Conservation (phyloP, 2,797 vertebrate species). For the Antennarius maculatus region DNA sequence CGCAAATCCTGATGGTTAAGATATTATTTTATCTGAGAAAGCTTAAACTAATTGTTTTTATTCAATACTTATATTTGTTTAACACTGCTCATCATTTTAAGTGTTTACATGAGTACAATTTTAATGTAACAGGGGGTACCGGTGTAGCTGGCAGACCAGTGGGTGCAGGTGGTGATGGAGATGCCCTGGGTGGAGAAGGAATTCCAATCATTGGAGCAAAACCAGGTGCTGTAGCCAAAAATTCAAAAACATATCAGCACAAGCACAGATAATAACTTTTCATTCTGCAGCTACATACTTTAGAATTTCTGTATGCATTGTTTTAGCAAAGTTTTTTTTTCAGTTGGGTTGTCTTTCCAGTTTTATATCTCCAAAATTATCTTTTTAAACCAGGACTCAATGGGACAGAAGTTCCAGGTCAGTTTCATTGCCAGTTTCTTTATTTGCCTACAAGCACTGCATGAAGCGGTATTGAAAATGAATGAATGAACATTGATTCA, state of each 20-base stretch:
- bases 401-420: conserved; percentile 67
- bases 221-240: conserved; percentile 68
- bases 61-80: not conserved
- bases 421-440: conserved; percentile 21
- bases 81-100: not conserved
- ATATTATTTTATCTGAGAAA: not conserved
- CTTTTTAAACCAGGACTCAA: conserved; percentile 56
- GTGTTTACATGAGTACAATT: conserved; percentile 5
- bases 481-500: not conserved
- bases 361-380: conserved; percentile 3
- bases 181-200: conserved; percentile 73
- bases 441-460: not conserved
- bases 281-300: not conserved
- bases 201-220: conserved; percentile 76
- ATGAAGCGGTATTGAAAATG: too few species aligned
- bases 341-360: not conserved
- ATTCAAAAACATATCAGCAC: not conserved
- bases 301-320: not conserved
- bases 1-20: not conserved
- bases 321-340: too few species aligned
- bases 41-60: not conserved
- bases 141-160: conserved; percentile 65
- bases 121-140: conserved; percentile 53
- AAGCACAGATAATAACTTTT: not conserved
- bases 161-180: conserved; percentile 57